Evolutionary conservation across 2,888 invertebrate species (phyloP).

Genomic region (Ophioninae sp.): DNA sequence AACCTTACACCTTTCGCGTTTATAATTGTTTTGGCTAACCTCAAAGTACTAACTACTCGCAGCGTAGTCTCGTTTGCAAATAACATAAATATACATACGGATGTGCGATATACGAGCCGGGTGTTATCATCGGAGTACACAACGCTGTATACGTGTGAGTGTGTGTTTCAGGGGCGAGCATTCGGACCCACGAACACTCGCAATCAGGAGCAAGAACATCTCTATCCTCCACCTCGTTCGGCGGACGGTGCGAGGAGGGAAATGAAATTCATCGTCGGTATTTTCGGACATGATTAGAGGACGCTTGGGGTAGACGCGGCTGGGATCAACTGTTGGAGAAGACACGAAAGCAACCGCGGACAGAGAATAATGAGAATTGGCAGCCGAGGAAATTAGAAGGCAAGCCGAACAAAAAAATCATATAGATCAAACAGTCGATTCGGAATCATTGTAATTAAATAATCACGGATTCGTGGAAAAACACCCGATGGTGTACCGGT

Average conservation of each 20-base stretch:
- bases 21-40: constrained; percentile 3
- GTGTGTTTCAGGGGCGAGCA: constrained; percentile 1
- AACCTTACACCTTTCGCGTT: too few relatives aligned
- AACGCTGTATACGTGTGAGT: neutral
- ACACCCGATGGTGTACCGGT: neutral
- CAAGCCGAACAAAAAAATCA: constrained; percentile 17
- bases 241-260: constrained; percentile 5
- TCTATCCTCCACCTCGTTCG: constrained; percentile 69
- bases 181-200: constrained; percentile 70
- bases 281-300: constrained; percentile 77
- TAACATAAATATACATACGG: constrained; percentile 10
- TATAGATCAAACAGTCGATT: neutral
- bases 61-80: neutral
- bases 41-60: constrained; percentile 50
- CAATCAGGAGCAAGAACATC: constrained; percentile 77
- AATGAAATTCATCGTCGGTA: constrained; percentile 68
- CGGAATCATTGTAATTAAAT: neutral
- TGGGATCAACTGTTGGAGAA: constrained; percentile 51
- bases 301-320: constrained; percentile 67
- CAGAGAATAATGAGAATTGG: constrained; percentile 13
- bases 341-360: constrained; percentile 31
- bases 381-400: constrained; percentile 27
- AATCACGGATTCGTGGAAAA: neutral
- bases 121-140: constrained; percentile 20
- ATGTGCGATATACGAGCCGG: constrained; percentile 28